Percentiles rank a stretch among this genome's conserved stretches.
Conservation (phyloP, 2,888 invertebrate genomes). For the Trichogramma dendrolimi region DNA sequence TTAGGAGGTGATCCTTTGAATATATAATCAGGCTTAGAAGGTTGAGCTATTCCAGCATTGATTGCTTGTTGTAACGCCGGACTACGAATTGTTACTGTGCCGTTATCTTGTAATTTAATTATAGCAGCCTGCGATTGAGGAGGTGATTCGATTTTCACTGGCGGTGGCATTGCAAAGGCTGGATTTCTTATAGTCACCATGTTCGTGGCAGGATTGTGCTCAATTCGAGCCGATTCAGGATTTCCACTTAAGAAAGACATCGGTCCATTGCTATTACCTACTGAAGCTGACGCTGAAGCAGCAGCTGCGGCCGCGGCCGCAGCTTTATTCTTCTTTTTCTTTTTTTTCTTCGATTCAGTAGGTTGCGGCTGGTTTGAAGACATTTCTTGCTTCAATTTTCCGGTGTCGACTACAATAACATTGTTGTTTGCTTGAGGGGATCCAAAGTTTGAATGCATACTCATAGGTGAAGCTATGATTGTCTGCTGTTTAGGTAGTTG, state of each 20-base stretch:
- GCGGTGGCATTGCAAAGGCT: slow-evolving; percentile 65
- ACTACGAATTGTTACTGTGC: slow-evolving; percentile 81
- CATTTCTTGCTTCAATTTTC: slow-evolving; percentile 55
- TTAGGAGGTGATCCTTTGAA: slow-evolving; percentile 39
- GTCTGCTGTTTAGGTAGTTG: slow-evolving; percentile 47
- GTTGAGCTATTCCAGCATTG: slow-evolving; percentile 48
- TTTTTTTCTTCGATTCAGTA: slow-evolving; percentile 47
- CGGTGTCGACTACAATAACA: slow-evolving; percentile 62
- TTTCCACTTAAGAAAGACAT: slow-evolving; percentile 27
- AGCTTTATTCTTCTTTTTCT: slow-evolving; percentile 55
- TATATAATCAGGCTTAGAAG: slow-evolving; percentile 49
- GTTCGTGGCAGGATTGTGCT: slow-evolving; percentile 54
- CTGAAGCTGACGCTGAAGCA: background rate
- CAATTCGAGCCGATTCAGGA: slow-evolving; percentile 50
- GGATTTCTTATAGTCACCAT: slow-evolving; percentile 78
- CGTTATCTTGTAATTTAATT: slow-evolving; percentile 65
- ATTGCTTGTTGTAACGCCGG: slow-evolving; percentile 60
- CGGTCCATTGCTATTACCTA: slow-evolving; percentile 13
- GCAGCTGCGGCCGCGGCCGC: slow-evolving; percentile 30
- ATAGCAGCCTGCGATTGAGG: slow-evolving; percentile 60
- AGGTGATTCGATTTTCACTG: slow-evolving; percentile 50
- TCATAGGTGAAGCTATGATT: slow-evolving; percentile 50
- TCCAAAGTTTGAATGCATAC: slow-evolving; percentile 43
- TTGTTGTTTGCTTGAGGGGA: slow-evolving; percentile 53
- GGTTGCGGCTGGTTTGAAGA: slow-evolving; percentile 37